phyloP scores from a whole-genome alignment of 2,797 vertebrate genomes.

The Mareca strepera region DNA sequence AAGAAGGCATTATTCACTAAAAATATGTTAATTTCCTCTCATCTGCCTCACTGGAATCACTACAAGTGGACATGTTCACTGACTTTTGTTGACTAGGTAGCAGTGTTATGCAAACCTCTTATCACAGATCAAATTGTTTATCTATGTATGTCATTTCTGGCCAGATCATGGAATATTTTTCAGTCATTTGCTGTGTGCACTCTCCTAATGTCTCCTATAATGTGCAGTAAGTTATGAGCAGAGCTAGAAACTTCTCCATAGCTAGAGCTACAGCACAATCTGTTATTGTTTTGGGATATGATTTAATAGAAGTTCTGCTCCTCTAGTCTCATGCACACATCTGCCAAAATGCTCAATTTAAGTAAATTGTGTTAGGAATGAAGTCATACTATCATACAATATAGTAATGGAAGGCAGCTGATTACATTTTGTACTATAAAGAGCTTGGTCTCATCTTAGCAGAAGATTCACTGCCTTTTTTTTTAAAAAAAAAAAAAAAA shows the following conservation, averaged over 20 bases:
- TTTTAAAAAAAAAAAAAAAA: background rate
- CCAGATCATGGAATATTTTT: accelerated
- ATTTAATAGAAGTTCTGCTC: constrained; percentile 21
- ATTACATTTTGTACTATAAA: background rate
- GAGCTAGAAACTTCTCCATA: background rate
- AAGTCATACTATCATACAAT: constrained; percentile 10
- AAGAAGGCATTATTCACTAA: background rate
- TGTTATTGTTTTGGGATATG: background rate
- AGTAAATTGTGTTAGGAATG: constrained; percentile 32
- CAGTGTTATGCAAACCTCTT: background rate
- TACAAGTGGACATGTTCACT: background rate
- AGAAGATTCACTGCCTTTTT: background rate
- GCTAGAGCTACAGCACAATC: background rate
- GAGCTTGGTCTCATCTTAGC: background rate
- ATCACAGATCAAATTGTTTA: background rate
- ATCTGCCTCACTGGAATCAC: background rate
- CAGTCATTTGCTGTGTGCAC: background rate
- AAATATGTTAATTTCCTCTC: background rate
- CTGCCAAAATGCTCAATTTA: constrained; percentile 32
- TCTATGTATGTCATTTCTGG: background rate
- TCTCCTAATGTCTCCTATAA: background rate
- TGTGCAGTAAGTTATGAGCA: background rate
- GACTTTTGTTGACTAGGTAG: background rate
- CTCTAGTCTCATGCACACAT: background rate
- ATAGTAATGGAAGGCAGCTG: background rate